Evolutionary conservation across 2,797 vertebrate genomes (phyloP), one percentile per base, ranked within the genome.

Genomic region (Bucorvus abyssinicus): DNA sequence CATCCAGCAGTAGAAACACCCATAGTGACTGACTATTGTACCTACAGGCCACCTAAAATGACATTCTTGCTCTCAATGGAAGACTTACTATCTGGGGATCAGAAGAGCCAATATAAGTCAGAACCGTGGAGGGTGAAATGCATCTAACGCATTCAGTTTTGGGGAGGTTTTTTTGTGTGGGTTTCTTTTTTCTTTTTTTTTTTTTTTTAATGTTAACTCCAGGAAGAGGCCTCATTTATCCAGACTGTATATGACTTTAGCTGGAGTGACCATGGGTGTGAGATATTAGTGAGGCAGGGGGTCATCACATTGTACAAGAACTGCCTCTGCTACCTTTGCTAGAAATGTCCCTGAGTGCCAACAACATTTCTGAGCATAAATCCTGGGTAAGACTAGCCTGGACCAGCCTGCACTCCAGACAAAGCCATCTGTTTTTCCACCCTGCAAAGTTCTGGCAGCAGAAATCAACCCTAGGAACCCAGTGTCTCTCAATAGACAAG

Each of bases 361-460:
- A 10, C 38, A 90, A 45, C 38, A 67, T 71, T 85, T 89, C 50
- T 75, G 78, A 89, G 56, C 71, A 61, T 27, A 90, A 77, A 57
- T 11, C 32, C 24, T 45, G 36, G 32, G 73, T 85, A 65, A 87
- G 53, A 75, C 55, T 67, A 79, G 24, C n/a, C 76, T 93, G 76
- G 61, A 65, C 53, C 61, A 89, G 45, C 42, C 82, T 78, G 57
- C 12, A 30, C 64, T 92, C 55, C 91, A 96, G 92, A 96, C 79
- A 91, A 94, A 94, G 79, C 90, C 84, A 94, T 94, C 76, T 93
- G 92, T 92, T 92, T 82, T 81, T 47, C 42, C 26, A 81, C 47
- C 57, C 79, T 86, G 63, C 82, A 68, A 92, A 80, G 69, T n/a
- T 86, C 34, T 94, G 92, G 93, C 78, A 87, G 92, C 61, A 91